Conservation (phyloP, 2,797 vertebrate species). For the Glyptemys insculpta region DNA sequence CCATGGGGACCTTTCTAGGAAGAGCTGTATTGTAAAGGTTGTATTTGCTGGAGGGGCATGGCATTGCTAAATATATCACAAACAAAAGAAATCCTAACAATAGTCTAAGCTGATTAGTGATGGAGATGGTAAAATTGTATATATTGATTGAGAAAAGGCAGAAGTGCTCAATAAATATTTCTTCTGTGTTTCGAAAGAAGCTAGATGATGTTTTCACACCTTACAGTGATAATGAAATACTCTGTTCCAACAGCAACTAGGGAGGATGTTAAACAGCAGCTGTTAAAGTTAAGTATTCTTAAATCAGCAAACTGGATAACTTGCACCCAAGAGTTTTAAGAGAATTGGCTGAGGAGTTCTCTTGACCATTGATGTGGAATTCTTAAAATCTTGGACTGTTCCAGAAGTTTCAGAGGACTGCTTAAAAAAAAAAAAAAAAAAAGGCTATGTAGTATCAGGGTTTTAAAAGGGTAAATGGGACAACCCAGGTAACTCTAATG, state of each 20-base stretch:
- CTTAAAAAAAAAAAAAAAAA: neutral
- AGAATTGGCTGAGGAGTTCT: neutral
- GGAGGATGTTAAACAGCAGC: neutral
- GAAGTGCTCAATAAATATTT: neutral
- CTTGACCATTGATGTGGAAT: neutral
- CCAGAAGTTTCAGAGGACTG: neutral
- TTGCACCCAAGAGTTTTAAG: neutral
- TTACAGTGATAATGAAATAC: neutral
- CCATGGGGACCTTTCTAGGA: neutral
- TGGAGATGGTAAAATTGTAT: neutral
- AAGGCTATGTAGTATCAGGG: neutral
- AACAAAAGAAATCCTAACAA: neutral
- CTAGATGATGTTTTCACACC: neutral
- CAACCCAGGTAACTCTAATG: neutral
- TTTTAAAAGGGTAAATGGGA: neutral
- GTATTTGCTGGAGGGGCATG: neutral
- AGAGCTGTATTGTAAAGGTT: neutral
- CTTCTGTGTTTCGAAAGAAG: neutral
- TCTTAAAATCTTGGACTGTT: neutral
- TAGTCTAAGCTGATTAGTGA: fast-evolving
- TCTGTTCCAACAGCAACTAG: neutral
- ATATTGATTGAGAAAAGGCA: neutral
- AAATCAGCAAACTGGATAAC: neutral
- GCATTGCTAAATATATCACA: neutral
- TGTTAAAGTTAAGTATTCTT: neutral